A percentile compares a stretch with the other conserved stretches of the same genome.
These are phyloP conservation scores for Percopsis transmontana DNA, from an alignment of 2,113 vertebrate genomes.

Conservation along the genomic window DNA sequence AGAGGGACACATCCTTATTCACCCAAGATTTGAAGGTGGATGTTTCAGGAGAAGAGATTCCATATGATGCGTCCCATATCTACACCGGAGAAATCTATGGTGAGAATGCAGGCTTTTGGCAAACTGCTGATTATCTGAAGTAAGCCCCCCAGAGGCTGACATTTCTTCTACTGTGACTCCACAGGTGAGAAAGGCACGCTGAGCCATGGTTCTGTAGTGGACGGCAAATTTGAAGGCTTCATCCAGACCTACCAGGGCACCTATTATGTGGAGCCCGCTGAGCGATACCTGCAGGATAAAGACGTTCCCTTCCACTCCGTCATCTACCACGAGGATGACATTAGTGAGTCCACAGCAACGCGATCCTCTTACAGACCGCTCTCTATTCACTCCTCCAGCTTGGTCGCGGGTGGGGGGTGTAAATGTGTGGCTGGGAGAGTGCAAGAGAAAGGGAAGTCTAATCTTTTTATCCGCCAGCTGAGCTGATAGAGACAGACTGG, in stretches of 20 bases:
- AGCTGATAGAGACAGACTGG: constrained; percentile 42
- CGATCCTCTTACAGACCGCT: constrained; percentile 12
- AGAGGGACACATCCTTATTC: constrained; percentile 91
- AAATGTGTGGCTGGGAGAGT: constrained; percentile 40
- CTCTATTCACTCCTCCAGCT: neutral
- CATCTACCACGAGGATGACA: constrained; percentile 98
- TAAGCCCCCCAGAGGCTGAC: neutral
- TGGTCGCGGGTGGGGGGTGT: constrained; percentile 1
- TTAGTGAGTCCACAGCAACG: constrained; percentile 83
- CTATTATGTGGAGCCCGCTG: constrained; percentile 93
- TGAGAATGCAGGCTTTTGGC: constrained; percentile 63
- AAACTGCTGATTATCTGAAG: neutral
- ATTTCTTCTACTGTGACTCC: constrained; percentile 20
- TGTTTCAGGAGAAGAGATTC: constrained; percentile 83
- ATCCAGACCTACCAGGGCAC: constrained; percentile 90
- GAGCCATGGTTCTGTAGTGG: constrained; percentile 90
- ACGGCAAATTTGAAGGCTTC: constrained; percentile 97
- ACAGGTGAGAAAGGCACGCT: constrained; percentile 94
- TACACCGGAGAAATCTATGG: constrained; percentile 96
- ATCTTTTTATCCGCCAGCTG: constrained; percentile 5
- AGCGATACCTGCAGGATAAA: constrained; percentile 90
- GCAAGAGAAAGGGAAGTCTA: constrained; percentile 21
- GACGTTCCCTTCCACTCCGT: constrained; percentile 94
- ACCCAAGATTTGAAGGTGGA: constrained; percentile 92
- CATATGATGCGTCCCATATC: constrained; percentile 96